These are phyloP conservation scores for Apostichopus japonicus DNA, from an alignment of 35 echinoderm and acorn worm genomes.

Conservation along the genomic window DNA sequence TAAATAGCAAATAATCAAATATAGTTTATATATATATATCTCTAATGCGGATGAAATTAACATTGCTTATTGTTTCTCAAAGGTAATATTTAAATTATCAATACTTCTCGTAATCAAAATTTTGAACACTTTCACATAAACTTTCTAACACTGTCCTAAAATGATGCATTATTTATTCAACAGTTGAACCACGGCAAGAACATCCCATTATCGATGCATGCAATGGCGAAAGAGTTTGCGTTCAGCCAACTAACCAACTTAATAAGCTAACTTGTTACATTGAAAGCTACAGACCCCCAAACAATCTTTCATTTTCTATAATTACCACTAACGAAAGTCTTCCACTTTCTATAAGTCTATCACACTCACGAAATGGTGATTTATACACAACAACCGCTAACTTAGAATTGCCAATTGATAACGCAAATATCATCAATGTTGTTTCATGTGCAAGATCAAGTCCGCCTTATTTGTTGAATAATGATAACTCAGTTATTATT, in stretches of 20 bases:
- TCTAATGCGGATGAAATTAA: no score
- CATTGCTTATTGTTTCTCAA: no score
- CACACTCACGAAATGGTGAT: background rate
- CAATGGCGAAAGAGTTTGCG: background rate
- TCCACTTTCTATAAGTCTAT: background rate
- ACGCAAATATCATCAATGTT: background rate
- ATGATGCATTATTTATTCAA: background rate
- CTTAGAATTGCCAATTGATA: background rate
- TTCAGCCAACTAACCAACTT: background rate
- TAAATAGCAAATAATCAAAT: no score
- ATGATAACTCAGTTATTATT: background rate
- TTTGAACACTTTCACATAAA: no score
- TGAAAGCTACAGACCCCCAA: background rate
- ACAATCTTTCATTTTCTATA: background rate
- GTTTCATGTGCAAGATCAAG: background rate
- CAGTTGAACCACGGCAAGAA: background rate
- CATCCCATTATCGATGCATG: background rate
- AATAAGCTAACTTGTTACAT: background rate
- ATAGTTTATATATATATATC: no score
- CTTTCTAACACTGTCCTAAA: no score
- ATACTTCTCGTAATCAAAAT: no score
- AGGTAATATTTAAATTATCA: no score
- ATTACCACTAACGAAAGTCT: background rate
- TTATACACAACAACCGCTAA: background rate
- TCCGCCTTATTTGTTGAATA: background rate